These are phyloP conservation scores for Rhopalosiphum padi DNA, from an alignment of 1,140 invertebrate genomes.

Conservation along the genomic window DNA sequence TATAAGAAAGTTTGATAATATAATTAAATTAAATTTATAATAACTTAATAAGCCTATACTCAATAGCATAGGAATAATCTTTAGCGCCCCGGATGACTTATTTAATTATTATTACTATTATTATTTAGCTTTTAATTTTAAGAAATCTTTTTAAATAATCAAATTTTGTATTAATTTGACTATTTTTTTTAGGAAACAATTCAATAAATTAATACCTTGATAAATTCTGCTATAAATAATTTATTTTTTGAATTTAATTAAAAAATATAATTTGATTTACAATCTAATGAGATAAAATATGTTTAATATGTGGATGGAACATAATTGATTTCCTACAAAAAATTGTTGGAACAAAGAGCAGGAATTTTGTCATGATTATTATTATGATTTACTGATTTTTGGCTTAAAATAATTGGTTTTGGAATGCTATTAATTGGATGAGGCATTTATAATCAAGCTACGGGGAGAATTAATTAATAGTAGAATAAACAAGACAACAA, in stretches of 20 bases:
- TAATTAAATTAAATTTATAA: background rate
- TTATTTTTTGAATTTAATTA: too few species aligned
- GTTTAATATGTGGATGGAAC: background rate
- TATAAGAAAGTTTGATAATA: background rate
- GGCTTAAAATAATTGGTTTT: background rate
- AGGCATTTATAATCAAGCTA: background rate
- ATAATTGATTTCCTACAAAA: background rate
- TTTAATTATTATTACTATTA: too few species aligned
- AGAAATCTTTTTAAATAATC: background rate
- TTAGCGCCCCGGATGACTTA: too few species aligned
- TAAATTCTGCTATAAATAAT: background rate
- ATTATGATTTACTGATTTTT: background rate
- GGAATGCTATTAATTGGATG: background rate
- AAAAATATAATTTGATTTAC: too few species aligned
- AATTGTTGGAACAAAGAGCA: background rate
- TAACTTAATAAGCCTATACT: too few species aligned
- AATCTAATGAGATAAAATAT: too few species aligned
- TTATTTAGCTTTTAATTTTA: too few species aligned
- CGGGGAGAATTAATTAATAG: background rate
- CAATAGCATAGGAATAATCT: too few species aligned
- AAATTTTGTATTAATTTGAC: background rate
- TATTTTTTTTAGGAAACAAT: background rate
- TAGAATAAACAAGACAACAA: background rate
- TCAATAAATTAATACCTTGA: too few species aligned
- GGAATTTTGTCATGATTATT: background rate